Evolutionary conservation across 2,113 vertebrate genomes (phyloP).

Genomic region (Zosterops japonicus): DNA sequence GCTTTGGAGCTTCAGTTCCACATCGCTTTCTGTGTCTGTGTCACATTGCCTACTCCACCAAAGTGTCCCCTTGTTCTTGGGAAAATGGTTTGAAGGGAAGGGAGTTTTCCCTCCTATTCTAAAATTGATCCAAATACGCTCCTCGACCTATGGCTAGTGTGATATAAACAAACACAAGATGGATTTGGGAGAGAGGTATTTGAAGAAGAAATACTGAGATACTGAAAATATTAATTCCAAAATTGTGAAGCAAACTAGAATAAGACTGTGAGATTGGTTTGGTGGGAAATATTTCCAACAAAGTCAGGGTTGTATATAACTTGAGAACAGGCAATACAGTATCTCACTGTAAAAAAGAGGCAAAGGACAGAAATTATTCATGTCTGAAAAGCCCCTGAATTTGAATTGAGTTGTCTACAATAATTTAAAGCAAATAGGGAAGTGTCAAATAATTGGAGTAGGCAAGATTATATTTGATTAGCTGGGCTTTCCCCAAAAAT

Average conservation of each 20-base stretch:
- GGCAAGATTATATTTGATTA: not conserved
- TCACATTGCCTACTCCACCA: rapidly evolving
- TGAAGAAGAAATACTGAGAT: not conserved
- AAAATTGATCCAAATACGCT: not conserved
- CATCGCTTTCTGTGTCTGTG: rapidly evolving
- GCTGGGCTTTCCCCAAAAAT: not conserved
- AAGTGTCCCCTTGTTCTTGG: not conserved
- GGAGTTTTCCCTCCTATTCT: not conserved
- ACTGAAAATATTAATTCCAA: not conserved
- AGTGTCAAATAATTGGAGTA: not conserved
- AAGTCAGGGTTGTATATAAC: not conserved
- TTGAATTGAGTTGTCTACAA: not conserved
- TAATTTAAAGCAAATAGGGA: not conserved
- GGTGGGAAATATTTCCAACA: not conserved
- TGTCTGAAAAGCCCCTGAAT: not conserved
- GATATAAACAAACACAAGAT: not conserved
- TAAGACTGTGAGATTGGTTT: rapidly evolving
- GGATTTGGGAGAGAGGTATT: not conserved
- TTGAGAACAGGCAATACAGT: not conserved
- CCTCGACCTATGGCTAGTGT: not conserved
- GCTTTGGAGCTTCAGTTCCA: rapidly evolving
- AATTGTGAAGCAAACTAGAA: not conserved
- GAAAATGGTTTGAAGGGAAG: not conserved
- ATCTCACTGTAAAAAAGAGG: not conserved
- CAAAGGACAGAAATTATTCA: not conserved